Evolutionary conservation across 2,888 invertebrate genomes (phyloP).

Genomic region (Papilio demoleus): DNA sequence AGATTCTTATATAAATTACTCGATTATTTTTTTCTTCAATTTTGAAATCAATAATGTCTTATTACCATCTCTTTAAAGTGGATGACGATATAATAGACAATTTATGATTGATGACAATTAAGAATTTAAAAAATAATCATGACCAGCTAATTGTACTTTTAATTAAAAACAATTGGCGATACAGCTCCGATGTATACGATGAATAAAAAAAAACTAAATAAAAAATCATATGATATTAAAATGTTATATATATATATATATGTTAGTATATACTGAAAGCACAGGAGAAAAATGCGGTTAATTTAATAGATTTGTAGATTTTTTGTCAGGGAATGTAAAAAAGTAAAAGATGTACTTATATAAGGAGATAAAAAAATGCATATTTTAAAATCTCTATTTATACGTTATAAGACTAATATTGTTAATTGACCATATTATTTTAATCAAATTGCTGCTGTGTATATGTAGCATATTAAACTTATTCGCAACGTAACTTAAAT

Average conservation of each 20-base stretch:
- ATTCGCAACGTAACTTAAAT: not conserved
- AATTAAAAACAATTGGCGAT: constrained; percentile 43
- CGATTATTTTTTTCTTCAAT: not conserved
- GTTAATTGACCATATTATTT: not conserved
- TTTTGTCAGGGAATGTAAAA: no score
- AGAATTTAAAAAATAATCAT: constrained; percentile 57
- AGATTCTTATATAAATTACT: not conserved
- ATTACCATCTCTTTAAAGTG: constrained; percentile 50
- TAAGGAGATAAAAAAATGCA: not conserved
- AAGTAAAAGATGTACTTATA: no score
- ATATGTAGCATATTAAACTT: not conserved
- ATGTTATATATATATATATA: no score
- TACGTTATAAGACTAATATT: not conserved
- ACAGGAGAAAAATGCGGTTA: not conserved
- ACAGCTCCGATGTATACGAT: constrained; percentile 21
- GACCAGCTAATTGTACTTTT: constrained; percentile 71
- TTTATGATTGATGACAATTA: constrained; percentile 39
- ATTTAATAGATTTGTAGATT: no score
- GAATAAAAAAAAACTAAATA: not conserved
- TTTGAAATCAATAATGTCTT: constrained; percentile 16
- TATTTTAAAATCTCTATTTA: no score
- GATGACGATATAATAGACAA: constrained; percentile 44
- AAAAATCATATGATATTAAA: no score
- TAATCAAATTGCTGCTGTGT: constrained; percentile 21
- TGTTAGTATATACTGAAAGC: no score